Evolutionary conservation across 2,888 invertebrate genomes (phyloP).

Genomic region (Villa cingulata): DNA sequence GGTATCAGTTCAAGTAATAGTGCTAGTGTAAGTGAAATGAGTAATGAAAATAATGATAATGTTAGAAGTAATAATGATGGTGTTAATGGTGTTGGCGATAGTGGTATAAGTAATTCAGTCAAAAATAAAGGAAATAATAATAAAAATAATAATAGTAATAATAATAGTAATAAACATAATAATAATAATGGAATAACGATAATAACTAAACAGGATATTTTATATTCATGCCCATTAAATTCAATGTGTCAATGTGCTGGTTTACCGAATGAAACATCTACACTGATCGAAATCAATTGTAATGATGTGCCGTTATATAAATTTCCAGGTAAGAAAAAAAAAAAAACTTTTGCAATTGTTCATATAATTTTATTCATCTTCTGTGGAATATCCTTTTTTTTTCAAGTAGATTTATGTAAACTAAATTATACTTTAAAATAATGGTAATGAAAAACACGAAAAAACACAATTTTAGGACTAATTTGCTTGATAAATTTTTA

Average conservation of each 20-base stretch:
- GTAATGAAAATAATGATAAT: conserved; percentile 1
- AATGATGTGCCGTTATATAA: conserved; percentile 37
- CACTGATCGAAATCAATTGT: conserved; percentile 37
- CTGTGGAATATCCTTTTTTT: too few species aligned
- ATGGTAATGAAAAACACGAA: too few species aligned
- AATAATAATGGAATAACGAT: conserved; percentile 23
- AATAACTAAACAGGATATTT: conserved; percentile 32
- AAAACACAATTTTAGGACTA: too few species aligned
- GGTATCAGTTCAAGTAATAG: conserved; percentile 8
- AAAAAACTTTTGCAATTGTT: too few species aligned
- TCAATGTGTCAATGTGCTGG: conserved; percentile 37
- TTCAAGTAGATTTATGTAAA: too few species aligned
- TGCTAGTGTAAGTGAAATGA: conserved; percentile 9
- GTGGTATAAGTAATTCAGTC: conserved; percentile 1
- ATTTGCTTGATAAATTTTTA: too few species aligned
- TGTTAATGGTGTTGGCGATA: conserved; percentile 13
- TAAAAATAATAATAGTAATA: background rate
- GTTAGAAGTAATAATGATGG: conserved; percentile 2
- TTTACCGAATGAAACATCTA: conserved; percentile 35
- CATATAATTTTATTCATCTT: too few species aligned
- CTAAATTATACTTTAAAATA: too few species aligned
- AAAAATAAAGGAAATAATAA: conserved; percentile 9
- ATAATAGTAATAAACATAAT: conserved; percentile 13
- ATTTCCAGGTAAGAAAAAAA: conserved; percentile 33
- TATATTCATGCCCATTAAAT: conserved; percentile 35